Evolutionary conservation across 1,140 invertebrate genomes (phyloP).

Genomic region (Drosophila pseudoobscura): DNA sequence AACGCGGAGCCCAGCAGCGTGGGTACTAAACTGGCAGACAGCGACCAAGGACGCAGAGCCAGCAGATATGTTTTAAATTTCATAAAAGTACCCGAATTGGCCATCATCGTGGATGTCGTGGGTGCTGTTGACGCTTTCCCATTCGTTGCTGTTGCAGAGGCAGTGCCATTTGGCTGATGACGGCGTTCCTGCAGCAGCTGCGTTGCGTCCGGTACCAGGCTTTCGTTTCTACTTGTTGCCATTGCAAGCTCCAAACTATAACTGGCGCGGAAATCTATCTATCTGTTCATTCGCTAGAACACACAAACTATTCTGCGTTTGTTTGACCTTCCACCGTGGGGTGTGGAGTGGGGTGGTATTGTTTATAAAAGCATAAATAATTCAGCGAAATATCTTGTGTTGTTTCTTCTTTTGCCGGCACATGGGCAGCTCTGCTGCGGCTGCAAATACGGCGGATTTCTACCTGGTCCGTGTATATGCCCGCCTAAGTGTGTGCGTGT

Average conservation of each 20-base stretch:
- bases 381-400: conserved; percentile 18
- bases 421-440: conserved; percentile 14
- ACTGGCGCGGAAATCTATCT: conserved; percentile 40
- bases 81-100: conserved; percentile 86
- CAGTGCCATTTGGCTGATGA: conserved; percentile 47
- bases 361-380: conserved; percentile 71
- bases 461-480: background rate
- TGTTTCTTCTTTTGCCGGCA: conserved; percentile 35
- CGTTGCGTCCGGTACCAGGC: background rate
- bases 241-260: conserved; percentile 46
- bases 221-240: conserved; percentile 61
- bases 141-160: conserved; percentile 18
- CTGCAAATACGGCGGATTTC: background rate
- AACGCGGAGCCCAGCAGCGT: conserved; percentile 91
- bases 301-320: conserved; percentile 41
- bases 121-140: conserved; percentile 8
- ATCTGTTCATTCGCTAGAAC: conserved; percentile 33
- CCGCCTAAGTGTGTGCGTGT: conserved; percentile 9
- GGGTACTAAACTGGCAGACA: conserved; percentile 95
- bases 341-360: conserved; percentile 36
- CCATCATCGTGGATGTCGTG: conserved; percentile 9
- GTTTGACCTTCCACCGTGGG: conserved; percentile 42
- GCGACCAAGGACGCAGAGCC: conserved; percentile 95
- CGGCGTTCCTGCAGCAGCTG: conserved; percentile 7
- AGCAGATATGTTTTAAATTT: conserved; percentile 94